These are phyloP conservation scores for Ptychoptera albimana DNA, from an alignment of 2,888 invertebrate species.

Conservation along the genomic window DNA sequence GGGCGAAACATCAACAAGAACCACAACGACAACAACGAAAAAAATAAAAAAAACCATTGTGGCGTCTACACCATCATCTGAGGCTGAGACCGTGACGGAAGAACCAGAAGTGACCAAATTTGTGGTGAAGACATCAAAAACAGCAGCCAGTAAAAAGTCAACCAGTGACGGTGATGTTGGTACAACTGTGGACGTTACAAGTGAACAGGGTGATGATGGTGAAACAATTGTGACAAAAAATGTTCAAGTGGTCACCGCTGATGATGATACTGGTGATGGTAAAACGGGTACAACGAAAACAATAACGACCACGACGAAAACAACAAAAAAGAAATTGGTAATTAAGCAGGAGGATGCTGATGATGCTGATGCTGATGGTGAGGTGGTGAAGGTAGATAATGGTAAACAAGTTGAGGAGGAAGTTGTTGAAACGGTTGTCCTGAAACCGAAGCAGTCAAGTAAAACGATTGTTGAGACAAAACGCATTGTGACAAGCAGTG, in stretches of 20 bases:
- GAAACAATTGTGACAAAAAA: background rate
- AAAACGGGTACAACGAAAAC: no score
- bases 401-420: constrained; percentile 2
- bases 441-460: constrained; percentile 4
- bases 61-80: no score
- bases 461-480: constrained; percentile 8
- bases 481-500: background rate
- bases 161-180: background rate
- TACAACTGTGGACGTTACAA: constrained; percentile 1
- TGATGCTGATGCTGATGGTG: background rate
- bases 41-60: no score
- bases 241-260: background rate
- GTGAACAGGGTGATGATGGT: constrained; percentile 6
- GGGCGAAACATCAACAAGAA: no score
- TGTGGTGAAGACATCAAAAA: no score
- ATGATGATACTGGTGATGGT: background rate
- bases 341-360: background rate
- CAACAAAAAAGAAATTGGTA: background rate
- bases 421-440: background rate
- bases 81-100: no score
- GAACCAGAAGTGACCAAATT: no score
- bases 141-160: background rate
- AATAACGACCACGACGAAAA: background rate
- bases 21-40: no score
- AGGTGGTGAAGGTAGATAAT: background rate